Evolutionary conservation across 2,113 vertebrate genomes (phyloP).

Genomic region (Chunga burmeisteri): DNA sequence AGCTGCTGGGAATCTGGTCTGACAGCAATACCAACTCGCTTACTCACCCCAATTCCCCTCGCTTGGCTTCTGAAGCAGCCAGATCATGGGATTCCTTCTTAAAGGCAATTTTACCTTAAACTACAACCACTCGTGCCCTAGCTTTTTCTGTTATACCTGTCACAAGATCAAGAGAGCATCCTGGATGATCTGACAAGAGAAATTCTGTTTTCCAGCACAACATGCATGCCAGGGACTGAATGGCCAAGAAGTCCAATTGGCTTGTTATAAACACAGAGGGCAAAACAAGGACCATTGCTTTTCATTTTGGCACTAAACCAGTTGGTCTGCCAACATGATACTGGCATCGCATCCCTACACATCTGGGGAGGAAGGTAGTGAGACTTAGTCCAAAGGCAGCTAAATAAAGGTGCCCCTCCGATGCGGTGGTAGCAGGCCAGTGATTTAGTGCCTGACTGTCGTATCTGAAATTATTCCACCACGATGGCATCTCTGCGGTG

Average conservation of each 20-base stretch:
- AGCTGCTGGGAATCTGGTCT: neutral
- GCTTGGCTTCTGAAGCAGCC: neutral
- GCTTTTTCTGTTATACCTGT: neutral
- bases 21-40: neutral
- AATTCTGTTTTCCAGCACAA: neutral
- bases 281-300: neutral
- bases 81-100: neutral
- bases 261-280: neutral
- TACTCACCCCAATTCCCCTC: neutral
- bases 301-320: neutral
- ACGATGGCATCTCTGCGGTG: fast-evolving
- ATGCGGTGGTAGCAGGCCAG: neutral
- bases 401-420: neutral
- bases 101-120: neutral
- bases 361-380: neutral
- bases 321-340: neutral
- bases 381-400: neutral
- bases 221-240: neutral
- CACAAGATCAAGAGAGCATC: neutral
- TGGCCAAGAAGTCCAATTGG: neutral
- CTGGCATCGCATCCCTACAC: neutral
- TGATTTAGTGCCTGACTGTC: neutral
- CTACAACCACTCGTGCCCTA: fast-evolving
- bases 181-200: neutral
- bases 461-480: neutral